Base-by-base conservation (phyloP, 2,113 vertebrate genomes). In the Scomber colias region DNA sequence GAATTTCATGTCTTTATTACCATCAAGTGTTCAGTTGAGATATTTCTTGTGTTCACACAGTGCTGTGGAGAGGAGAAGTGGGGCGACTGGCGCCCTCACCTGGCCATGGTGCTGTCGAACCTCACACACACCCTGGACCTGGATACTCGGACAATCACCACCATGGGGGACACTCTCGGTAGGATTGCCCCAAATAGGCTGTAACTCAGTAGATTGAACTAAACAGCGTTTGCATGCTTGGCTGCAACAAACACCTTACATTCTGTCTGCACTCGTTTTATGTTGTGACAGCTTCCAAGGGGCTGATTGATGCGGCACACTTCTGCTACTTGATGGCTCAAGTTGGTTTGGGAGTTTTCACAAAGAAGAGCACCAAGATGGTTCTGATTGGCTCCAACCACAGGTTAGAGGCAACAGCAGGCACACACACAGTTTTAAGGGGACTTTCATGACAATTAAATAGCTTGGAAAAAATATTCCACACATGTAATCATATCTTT, bases 281-380 rank as follows among this genome's bases (percentile, higher is more conserved):
- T 85, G 27, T 83, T 21, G 24, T 63, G 0, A 70, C 85, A 99
- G 98, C 96, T 71, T 97, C 98, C 1, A 98, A 96, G 90, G 97
- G 98, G 9, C 95, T 99, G 66, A 77, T 96, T 0, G 98, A 99
- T n/a, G 98, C 97, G 0, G 97, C 98, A 0, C 98, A 99, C 80
- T 99, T 99, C 79, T 99, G 98, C 92, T 99, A 99, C 89, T 90
- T 99, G 79, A 99, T 99, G 98, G 98, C 98, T 81, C 97, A 98
- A 84, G 95, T 96, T 35, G 97, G 96, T 9, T 94, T 99, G 71
- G 98, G 98, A 5, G 94, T 99, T 66, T 99, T 95, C 72, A 97
- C 97, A 1, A 97, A 96, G 94, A 99, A 99, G 86, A 96, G 96
- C 46, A 95, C 97, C 15, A 99, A 99, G 73, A 95, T 99, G 60